Conservation (phyloP, 2,888 invertebrate genomes). For the Diabrotica balteata region DNA sequence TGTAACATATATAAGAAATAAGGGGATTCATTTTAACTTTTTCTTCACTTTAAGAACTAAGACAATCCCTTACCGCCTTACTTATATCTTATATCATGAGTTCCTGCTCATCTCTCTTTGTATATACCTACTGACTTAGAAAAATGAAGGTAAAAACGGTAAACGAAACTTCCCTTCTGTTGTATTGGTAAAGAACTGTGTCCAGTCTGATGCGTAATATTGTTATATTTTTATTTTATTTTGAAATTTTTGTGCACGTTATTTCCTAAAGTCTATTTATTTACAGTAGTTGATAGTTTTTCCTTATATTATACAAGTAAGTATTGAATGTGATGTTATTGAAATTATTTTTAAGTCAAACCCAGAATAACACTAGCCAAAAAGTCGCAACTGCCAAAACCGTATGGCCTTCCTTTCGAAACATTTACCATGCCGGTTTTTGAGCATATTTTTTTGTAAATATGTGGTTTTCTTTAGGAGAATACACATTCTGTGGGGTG, state of each 20-base stretch:
- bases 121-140: too few relatives aligned
- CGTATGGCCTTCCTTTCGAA: conserved; percentile 39
- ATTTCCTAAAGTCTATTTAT: conserved; percentile 43
- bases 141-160: neutral
- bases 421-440: conserved; percentile 27
- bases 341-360: conserved; percentile 35
- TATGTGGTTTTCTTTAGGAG: conserved; percentile 11
- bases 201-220: conserved; percentile 28
- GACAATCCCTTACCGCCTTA: neutral
- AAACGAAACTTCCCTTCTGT: conserved; percentile 17
- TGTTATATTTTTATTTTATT: conserved; percentile 38
- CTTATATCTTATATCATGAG: neutral
- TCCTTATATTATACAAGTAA: conserved; percentile 18
- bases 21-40: too few relatives aligned
- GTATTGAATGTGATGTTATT: conserved; percentile 38
- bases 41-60: neutral
- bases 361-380: conserved; percentile 40
- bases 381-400: conserved; percentile 41
- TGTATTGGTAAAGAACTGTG: conserved; percentile 15
- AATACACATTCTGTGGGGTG: neutral
- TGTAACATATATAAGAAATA: too few relatives aligned
- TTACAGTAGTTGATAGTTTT: conserved; percentile 37
- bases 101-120: too few relatives aligned
- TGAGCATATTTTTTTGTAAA: conserved; percentile 17
- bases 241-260: conserved; percentile 36